Evolutionary conservation across 1,140 invertebrate species (phyloP), one percentile per base, ranked within the genome.

Genomic region (Ceratina calcarata): DNA sequence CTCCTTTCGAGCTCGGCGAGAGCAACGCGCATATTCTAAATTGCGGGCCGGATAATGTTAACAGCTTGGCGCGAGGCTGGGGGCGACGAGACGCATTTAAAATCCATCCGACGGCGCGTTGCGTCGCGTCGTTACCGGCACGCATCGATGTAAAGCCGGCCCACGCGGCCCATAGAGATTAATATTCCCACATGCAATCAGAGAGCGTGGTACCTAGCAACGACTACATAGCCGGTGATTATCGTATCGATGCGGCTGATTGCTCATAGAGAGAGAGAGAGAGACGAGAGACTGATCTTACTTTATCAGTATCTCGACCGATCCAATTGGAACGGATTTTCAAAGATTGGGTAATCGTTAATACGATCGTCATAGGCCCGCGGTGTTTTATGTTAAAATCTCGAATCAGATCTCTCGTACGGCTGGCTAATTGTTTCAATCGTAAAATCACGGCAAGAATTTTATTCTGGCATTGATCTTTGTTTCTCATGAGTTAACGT

Each of bases 131-230:
- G 76, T 72, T 78, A 64, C 67, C 67, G 68, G 62, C 66, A 64
- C 51, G 70, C 73, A 66, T 74, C 77, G 68, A 78, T 71, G 69
- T 72, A 78, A 78, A 78, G 68, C 60, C 76, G 76, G 61, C 64
- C 72, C 64, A 61, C 66, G 62, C 57, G 58, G 72, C 78, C 27
- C 78, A 37, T 45, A 37, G 82, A 79, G 83, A 84, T 79, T 80
- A 83, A 85, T 85, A 81, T 86, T 84, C 84, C 83, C 75, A 70
- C 80, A 73, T 82, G 84, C 81, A 87, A 88, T 85, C 83, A 81
- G 83, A 85, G 83, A 81, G 70, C 78, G 82, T 60, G 73, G 72
- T 84, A 81, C 60, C 82, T 72, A 77, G 82, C 83, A 81, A 84
- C 82, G 69, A 67, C 83, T 84, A 85, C 67, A 76, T 49, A 58